Conservation (phyloP, 2,113 vertebrate species). For the Alaudala cheleensis region DNA sequence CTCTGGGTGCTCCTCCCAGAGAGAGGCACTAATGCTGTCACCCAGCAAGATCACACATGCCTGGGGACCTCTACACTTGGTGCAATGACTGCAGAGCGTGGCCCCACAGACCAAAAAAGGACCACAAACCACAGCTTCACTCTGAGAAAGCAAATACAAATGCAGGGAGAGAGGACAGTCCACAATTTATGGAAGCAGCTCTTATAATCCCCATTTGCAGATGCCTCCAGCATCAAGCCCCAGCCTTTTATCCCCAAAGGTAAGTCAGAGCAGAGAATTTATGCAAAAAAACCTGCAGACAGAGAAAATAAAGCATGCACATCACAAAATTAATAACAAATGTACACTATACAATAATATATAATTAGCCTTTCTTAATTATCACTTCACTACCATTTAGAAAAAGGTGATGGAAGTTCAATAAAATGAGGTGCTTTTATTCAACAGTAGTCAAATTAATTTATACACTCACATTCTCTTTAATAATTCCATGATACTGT, state of each 20-base stretch:
- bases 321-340: conserved; percentile 46
- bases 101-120: neutral
- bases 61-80: neutral
- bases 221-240: neutral
- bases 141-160: neutral
- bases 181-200: neutral
- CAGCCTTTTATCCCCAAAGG: neutral
- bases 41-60: neutral
- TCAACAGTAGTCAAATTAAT: conserved; percentile 56
- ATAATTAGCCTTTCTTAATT: conserved; percentile 63
- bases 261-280: neutral
- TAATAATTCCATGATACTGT: conserved; percentile 8
- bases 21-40: neutral
- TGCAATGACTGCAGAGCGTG: neutral
- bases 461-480: conserved; percentile 42
- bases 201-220: neutral
- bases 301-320: neutral
- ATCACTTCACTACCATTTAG: conserved; percentile 28
- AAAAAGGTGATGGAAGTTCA: conserved; percentile 47
- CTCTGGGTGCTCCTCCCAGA: neutral
- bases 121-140: neutral
- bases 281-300: neutral
- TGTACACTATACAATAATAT: conserved; percentile 48
- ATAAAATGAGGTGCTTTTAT: conserved; percentile 49
- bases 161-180: neutral